Evolutionary conservation across 30 jellyfish, hydroid and myxozoan species (phyloP).

Genomic region (Turritopsis dohrnii): DNA sequence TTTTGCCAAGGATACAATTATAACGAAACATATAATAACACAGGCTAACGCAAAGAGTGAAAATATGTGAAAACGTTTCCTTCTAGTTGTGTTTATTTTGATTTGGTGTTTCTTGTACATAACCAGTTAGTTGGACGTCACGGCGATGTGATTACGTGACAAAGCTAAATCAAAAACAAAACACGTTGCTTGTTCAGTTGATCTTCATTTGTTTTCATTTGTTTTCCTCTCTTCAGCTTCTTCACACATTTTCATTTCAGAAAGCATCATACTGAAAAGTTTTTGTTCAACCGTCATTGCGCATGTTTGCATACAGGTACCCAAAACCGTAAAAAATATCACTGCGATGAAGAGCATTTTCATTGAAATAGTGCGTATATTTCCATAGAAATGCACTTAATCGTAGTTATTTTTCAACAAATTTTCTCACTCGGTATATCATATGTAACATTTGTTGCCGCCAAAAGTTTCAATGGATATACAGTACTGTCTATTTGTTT

Average conservation of each 20-base stretch:
- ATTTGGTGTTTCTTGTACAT: neutral
- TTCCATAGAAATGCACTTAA: too few relatives aligned
- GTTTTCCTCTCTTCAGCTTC: neutral
- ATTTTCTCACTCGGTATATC: too few relatives aligned
- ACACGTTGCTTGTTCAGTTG: too few relatives aligned
- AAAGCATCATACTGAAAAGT: neutral
- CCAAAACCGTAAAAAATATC: too few relatives aligned
- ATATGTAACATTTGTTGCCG: too few relatives aligned
- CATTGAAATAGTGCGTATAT: too few relatives aligned
- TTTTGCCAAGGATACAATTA: neutral
- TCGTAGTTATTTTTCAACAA: too few relatives aligned
- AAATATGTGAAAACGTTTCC: neutral
- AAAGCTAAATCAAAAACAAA: neutral
- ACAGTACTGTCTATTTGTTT: too few relatives aligned
- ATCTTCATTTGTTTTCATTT: neutral
- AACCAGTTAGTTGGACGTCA: neutral
- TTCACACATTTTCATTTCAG: too few relatives aligned
- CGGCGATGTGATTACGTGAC: neutral
- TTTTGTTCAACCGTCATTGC: neutral
- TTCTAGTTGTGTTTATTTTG: neutral
- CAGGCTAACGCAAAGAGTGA: neutral
- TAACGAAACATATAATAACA: neutral
- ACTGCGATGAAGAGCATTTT: too few relatives aligned
- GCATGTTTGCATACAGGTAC: neutral
- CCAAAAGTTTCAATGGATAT: too few relatives aligned